phyloP scores from a whole-genome alignment of 1,140 invertebrate species.

The Tetragonula clypearis region DNA sequence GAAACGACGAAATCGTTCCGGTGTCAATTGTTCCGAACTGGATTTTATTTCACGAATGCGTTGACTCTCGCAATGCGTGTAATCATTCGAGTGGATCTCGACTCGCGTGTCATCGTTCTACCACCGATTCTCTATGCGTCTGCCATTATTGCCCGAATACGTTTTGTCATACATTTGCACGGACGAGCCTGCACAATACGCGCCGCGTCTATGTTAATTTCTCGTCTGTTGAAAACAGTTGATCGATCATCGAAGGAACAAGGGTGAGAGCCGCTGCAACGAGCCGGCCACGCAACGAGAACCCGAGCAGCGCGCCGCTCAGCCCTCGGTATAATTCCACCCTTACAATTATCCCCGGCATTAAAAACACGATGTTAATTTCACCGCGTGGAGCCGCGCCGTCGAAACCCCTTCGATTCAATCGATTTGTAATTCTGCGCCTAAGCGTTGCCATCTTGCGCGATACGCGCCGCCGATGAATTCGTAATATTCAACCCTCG shows the following conservation, averaged over 20 bases:
- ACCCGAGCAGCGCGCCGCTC: slow-evolving; percentile 63
- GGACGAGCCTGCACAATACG: not conserved
- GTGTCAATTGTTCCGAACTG: slow-evolving; percentile 27
- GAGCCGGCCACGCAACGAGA: slow-evolving; percentile 67
- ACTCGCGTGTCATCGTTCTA: slow-evolving; percentile 2
- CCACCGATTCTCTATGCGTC: not conserved
- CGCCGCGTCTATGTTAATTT: slow-evolving; percentile 21
- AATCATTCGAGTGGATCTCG: slow-evolving; percentile 33
- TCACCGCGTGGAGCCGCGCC: slow-evolving; percentile 70
- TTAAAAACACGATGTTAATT: slow-evolving; percentile 82
- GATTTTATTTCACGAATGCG: slow-evolving; percentile 47
- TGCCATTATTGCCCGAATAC: not conserved
- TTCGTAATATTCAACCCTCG: slow-evolving; percentile 50
- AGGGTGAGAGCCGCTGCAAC: slow-evolving; percentile 74
- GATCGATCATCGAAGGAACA: slow-evolving; percentile 59
- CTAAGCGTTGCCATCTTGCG: slow-evolving; percentile 70
- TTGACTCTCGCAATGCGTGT: slow-evolving; percentile 38
- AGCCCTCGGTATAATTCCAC: slow-evolving; percentile 80
- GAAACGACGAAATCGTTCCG: slow-evolving; percentile 2
- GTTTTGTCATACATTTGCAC: not conserved
- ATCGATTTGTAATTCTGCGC: slow-evolving; percentile 80
- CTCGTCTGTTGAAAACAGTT: slow-evolving; percentile 30
- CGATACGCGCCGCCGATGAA: slow-evolving; percentile 55
- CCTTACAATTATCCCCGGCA: slow-evolving; percentile 81
- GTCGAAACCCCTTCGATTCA: slow-evolving; percentile 76